Evolutionary conservation across 1,140 invertebrate species (phyloP), one percentile per base, ranked within the genome.

Genomic region (Drosophila nikananu): DNA sequence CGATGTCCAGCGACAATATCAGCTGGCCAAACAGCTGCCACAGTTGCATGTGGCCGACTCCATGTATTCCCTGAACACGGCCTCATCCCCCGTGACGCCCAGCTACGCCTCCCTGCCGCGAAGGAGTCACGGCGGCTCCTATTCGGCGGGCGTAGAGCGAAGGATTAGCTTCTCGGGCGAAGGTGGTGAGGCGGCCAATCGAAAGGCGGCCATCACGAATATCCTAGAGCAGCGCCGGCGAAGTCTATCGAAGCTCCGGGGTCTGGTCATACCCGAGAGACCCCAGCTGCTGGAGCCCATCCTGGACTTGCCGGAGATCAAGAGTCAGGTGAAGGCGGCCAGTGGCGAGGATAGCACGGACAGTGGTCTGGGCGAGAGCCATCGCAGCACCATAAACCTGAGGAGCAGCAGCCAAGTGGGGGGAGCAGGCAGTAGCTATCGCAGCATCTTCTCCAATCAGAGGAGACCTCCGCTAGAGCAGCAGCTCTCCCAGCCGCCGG

Each of bases 251-350:
- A 98, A 98, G 93, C 92, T 98, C 27, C 94, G 97, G 84, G 97
- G 97, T 5, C 93, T 98, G 70, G 96, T 98, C 10, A 98, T 98
- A 83, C 97, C 97, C 8, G 97, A 98, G 92, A 94, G 95, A 90
- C 94, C 94, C 5, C 92, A 95, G 13, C 94, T 95, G 58, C 86
- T 93, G 60, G 80, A 92, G 41, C 84, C 93, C 25, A 94, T 96
- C 21, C 92, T 95, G 8, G 96, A 96, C 86, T 92, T 97, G 51
- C 97, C 97, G 2, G 97, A 97, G 94, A 98, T 98, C 62, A 96
- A 96, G 89, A 97, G 96, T 57, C 94, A 92, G 54, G 80, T 92
- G 55, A 90, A 91, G 68, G 81, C 87, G 4, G 77, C 82, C 19
- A 77, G 91, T 55, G 77, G 83, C 5, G 76, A 92, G 30, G 89